Evolutionary conservation across 92 coral and sea anemone genomes (phyloP).

Genomic region (Zoanthus solanderi): DNA sequence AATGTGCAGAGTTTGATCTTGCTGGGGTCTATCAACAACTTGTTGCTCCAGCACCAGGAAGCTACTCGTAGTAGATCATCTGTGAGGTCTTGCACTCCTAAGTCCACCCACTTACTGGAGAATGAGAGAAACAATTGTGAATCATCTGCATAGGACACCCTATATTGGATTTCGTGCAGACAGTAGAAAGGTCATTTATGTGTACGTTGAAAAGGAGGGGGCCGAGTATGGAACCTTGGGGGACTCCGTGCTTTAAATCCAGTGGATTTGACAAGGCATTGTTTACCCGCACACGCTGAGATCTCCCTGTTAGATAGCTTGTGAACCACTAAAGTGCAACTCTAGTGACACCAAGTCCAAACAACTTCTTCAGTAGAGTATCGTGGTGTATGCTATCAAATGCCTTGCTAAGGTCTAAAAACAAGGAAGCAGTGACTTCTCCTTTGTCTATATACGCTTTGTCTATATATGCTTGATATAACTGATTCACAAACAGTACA

Average conservation of each 20-base stretch:
- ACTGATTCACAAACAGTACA: neutral
- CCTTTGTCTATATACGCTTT: too few relatives aligned
- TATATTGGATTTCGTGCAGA: neutral
- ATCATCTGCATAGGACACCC: neutral
- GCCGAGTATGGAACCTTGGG: neutral
- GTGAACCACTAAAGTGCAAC: neutral
- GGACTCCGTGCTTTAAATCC: neutral
- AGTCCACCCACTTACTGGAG: constrained; percentile 11
- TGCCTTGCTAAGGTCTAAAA: constrained; percentile 33
- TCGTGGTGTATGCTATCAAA: constrained; percentile 4
- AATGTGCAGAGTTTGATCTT: constrained; percentile 46
- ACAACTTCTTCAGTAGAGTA: neutral
- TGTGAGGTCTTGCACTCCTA: constrained; percentile 14
- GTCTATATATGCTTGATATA: neutral
- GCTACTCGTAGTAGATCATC: constrained; percentile 37
- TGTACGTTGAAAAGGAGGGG: neutral
- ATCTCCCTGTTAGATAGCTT: neutral
- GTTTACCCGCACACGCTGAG: neutral
- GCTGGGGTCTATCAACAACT: constrained; percentile 53
- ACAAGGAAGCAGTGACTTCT: neutral
- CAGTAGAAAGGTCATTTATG: neutral
- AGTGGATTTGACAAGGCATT: neutral
- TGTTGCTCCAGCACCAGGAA: constrained; percentile 60
- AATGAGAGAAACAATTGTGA: constrained; percentile 36
- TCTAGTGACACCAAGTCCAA: neutral